Evolutionary conservation across 1,140 invertebrate species (phyloP), one percentile per base, ranked within the genome.

Genomic region (Sipha flava): DNA sequence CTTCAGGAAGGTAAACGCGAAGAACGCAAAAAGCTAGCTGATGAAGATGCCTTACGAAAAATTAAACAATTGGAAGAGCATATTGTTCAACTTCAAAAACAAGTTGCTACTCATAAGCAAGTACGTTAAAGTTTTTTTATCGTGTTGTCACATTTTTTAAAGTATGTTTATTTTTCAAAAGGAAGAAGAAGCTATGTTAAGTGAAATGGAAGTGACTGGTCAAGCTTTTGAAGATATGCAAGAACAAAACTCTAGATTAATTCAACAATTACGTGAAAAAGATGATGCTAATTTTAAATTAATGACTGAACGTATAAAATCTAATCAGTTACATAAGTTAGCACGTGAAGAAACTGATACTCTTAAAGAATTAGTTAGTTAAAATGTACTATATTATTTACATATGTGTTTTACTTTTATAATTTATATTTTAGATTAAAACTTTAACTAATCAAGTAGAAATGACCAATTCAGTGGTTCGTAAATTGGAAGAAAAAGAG

Each of bases 161-260:
- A 21, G 1, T 66, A 6, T 2, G 23, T 66, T 66, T 40, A 4
- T 66, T 40, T 23, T 43, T 34, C n/a, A 73, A n/a, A 59, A 95
- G 91, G 96, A 98, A 85, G 98, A 99, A 86, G 97, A 99, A 85
- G 96, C 96, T 2, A 87, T 99, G 72, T 87, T 99, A 4, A 98
- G 96, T 84, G 98, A 99, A 86, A 98, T 99, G 95, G 98, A 99
- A 86, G 96, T 98, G 1, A 99, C 97, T 0, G 97, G 97, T 0
- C 96, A 98, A 86, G 98, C 98, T 0, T 99, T 98, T 85, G 97
- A 99, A 87, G 97, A 99, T 84, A 98, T 99, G 96, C 97, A 99
- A 86, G 97, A 99, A 84, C 96, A 99, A 86, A 99, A 99, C 87
- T 95, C 95, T 0, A 87, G 97, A 37, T 88, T 99, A 14, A 94